Conservation (phyloP, 2,113 vertebrate genomes). For the Smithornis capensis region DNA sequence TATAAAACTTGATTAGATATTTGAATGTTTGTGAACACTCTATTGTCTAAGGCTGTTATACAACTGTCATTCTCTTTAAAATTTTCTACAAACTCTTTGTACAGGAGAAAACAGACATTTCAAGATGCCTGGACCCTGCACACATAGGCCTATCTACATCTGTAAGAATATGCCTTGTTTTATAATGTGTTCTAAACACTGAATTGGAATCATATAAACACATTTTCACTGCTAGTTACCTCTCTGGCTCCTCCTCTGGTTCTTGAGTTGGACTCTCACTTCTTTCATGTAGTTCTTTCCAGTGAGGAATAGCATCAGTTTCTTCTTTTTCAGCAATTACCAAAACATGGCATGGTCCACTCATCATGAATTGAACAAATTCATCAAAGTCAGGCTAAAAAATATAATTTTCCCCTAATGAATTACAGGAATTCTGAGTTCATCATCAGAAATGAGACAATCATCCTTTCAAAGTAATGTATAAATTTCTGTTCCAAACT, state of each 20-base stretch:
- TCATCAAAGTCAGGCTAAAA: conserved; percentile 74
- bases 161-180: not conserved
- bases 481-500: not conserved
- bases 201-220: not conserved
- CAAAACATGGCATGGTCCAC: conserved; percentile 57
- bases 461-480: not conserved
- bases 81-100: not conserved
- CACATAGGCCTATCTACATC: rapidly evolving
- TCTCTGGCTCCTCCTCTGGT: not conserved
- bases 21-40: not conserved
- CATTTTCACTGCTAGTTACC: not conserved
- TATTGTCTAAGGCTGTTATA: not conserved
- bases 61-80: not conserved
- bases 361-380: conserved; percentile 69
- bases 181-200: not conserved
- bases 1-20: not conserved
- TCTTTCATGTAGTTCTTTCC: not conserved
- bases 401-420: not conserved
- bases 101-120: not conserved
- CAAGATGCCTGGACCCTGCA: not conserved
- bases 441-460: not conserved
- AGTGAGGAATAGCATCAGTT: conserved; percentile 3
- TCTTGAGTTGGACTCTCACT: not conserved
- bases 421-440: not conserved
- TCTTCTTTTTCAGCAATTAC: conserved; percentile 21